A percentile compares a stretch with the other conserved stretches of the same genome.
These are phyloP conservation scores for Tubulanus polymorphus DNA, from an alignment of 2,888 invertebrate species.

Conservation along the genomic window DNA sequence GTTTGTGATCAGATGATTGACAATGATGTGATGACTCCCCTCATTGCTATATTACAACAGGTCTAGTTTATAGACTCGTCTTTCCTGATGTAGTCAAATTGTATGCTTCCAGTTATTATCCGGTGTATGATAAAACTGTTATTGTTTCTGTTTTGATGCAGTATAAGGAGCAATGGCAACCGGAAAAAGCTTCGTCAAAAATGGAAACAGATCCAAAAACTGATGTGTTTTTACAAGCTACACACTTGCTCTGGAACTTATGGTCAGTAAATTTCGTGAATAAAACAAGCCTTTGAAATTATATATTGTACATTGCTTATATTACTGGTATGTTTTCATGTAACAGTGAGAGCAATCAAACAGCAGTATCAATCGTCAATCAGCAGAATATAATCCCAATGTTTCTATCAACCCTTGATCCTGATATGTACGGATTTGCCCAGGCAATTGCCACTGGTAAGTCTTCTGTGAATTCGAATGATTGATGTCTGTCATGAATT, in stretches of 20 bases:
- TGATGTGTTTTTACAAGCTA: constrained; percentile 66
- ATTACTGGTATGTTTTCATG: too few relatives aligned
- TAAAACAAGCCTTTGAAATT: not conserved
- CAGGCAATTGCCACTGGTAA: constrained; percentile 47
- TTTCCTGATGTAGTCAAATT: not conserved
- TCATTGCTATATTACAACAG: constrained; percentile 64
- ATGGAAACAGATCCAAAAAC: constrained; percentile 58
- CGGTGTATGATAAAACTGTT: not conserved
- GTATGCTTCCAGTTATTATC: not conserved
- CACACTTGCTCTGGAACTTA: constrained; percentile 67
- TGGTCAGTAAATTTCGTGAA: constrained; percentile 54
- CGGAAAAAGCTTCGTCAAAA: constrained; percentile 41
- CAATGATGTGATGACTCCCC: constrained; percentile 69
- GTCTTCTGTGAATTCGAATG: constrained; percentile 14
- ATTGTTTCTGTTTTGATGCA: constrained; percentile 16
- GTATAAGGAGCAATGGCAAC: constrained; percentile 34
- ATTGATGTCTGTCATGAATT: not conserved
- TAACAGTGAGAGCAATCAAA: constrained; percentile 56
- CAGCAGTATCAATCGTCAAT: constrained; percentile 65
- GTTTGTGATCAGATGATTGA: constrained; percentile 65
- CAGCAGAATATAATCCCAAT: constrained; percentile 63
- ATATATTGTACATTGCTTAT: constrained; percentile 1
- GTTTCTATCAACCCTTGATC: constrained; percentile 62
- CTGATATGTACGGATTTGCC: constrained; percentile 60
- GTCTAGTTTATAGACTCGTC: constrained; percentile 22